These are phyloP conservation scores for Manacus vitellinus DNA, from an alignment of 2,113 vertebrate species.

Conservation along the genomic window DNA sequence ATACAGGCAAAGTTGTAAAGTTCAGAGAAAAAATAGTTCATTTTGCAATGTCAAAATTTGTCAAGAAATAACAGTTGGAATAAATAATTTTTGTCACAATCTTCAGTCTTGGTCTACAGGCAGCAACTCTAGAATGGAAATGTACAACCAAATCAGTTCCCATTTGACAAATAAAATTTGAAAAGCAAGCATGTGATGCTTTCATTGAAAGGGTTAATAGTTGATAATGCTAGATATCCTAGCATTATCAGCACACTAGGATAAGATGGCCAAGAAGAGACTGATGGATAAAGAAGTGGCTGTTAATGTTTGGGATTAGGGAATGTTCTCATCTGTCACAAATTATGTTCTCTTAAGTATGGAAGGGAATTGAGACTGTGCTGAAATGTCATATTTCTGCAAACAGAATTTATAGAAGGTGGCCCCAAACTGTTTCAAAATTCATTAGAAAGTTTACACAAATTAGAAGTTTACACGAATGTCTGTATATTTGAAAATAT, in stretches of 20 bases:
- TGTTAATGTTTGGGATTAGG: background rate
- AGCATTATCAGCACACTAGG: background rate
- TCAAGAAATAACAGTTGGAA: background rate
- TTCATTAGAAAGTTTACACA: background rate
- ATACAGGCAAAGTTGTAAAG: background rate
- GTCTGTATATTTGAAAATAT: background rate
- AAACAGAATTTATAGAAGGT: accelerated
- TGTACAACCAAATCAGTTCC: background rate
- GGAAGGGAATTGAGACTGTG: background rate
- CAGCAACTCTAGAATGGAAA: background rate
- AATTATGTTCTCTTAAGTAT: background rate
- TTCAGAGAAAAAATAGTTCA: accelerated
- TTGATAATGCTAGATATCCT: background rate
- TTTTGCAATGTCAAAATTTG: background rate
- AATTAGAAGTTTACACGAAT: background rate
- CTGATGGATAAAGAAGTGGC: background rate
- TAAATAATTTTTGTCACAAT: background rate
- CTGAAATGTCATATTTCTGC: background rate
- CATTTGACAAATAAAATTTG: background rate
- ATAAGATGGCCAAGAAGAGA: background rate
- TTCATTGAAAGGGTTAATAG: background rate
- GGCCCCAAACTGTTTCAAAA: background rate
- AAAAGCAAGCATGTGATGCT: background rate
- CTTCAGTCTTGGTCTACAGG: background rate
- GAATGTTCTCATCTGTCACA: background rate